These are phyloP conservation scores for Parazoanthus atlanticus DNA, from an alignment of 92 coral and sea anemone species.

Conservation along the genomic window DNA sequence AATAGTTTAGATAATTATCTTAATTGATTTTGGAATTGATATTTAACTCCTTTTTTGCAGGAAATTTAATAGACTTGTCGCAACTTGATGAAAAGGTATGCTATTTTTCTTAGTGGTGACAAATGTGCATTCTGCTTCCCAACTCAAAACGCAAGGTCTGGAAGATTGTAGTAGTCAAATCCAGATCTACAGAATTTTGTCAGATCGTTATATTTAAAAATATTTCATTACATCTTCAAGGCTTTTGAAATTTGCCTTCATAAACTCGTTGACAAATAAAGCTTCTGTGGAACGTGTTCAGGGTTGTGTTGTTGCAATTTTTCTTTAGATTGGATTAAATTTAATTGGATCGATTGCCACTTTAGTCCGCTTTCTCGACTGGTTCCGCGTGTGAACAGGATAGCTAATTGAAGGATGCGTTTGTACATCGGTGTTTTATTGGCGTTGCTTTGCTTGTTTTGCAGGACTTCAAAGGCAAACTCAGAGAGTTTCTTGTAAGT, in stretches of 20 bases:
- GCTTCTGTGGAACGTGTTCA: too few relatives aligned
- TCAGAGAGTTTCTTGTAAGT: slow-evolving; percentile 88
- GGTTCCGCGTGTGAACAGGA: not conserved
- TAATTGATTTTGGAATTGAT: too few relatives aligned
- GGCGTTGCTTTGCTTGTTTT: not conserved
- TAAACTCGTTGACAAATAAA: too few relatives aligned
- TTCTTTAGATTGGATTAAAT: too few relatives aligned
- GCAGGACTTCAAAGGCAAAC: slow-evolving; percentile 74
- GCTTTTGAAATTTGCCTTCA: too few relatives aligned
- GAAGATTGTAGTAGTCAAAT: too few relatives aligned
- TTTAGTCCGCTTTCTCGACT: not conserved
- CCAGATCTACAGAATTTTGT: too few relatives aligned
- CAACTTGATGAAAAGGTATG: slow-evolving; percentile 84
- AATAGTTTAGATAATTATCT: too few relatives aligned
- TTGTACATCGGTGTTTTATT: not conserved
- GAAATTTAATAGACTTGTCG: slow-evolving; percentile 81
- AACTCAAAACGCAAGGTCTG: not conserved
- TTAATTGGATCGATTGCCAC: too few relatives aligned
- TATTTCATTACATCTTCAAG: too few relatives aligned
- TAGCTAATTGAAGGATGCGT: not conserved
- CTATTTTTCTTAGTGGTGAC: not conserved
- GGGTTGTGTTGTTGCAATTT: too few relatives aligned
- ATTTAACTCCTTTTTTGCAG: slow-evolving; percentile 50
- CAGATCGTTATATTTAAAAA: too few relatives aligned
- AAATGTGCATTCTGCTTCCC: not conserved